phyloP scores from a whole-genome alignment of 2,113 vertebrate species.

The Myrmophylax atrothorax region DNA sequence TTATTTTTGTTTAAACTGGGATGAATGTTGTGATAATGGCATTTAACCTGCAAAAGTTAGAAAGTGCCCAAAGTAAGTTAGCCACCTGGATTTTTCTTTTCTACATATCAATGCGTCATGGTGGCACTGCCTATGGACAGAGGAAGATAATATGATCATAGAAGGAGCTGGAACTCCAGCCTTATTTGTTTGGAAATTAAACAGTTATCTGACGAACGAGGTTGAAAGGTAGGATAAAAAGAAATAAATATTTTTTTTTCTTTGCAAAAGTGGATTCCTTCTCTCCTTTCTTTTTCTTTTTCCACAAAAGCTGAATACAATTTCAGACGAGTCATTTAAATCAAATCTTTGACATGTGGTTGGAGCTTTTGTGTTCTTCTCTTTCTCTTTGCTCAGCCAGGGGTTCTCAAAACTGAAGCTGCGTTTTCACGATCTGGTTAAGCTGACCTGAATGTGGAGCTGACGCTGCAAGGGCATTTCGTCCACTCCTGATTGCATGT shows the following conservation, averaged over 20 bases:
- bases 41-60: neutral
- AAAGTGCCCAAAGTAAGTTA: neutral
- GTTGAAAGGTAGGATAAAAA: neutral
- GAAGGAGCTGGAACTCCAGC: neutral
- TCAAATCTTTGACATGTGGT: slow-evolving; percentile 62
- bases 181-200: neutral
- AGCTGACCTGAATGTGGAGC: slow-evolving; percentile 53
- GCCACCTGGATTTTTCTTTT: neutral
- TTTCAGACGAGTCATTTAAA: slow-evolving; percentile 56
- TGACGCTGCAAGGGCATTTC: slow-evolving; percentile 11
- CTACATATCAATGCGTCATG: rapidly evolving
- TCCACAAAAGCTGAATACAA: neutral
- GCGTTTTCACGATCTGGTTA: slow-evolving; percentile 33
- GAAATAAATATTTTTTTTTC: neutral
- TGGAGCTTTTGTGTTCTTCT: slow-evolving; percentile 54
- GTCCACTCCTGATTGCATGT: neutral
- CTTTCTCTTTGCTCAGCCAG: slow-evolving; percentile 65
- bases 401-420: slow-evolving; percentile 55
- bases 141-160: neutral
- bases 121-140: neutral
- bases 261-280: neutral
- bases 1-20: neutral
- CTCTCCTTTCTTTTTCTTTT: neutral
- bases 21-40: neutral
- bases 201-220: neutral